Evolutionary conservation across 2,113 vertebrate genomes (phyloP).

Genomic region (Prunella fulvescens): DNA sequence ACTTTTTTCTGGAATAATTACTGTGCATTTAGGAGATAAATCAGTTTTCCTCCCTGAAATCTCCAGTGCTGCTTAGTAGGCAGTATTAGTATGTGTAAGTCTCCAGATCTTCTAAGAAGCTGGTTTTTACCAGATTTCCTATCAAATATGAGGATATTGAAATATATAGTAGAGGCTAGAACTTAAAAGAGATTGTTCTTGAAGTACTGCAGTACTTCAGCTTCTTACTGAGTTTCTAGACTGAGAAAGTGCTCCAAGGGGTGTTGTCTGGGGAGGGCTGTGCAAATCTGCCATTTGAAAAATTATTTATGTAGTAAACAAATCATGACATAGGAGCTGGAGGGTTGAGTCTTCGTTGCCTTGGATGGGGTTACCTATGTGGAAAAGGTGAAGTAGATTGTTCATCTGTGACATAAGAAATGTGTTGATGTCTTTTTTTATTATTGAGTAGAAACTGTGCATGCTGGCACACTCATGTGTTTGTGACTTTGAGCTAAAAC

Average conservation of each 20-base stretch:
- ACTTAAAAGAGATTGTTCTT: not conserved
- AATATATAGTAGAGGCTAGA: not conserved
- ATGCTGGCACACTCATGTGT: not conserved
- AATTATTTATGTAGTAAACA: not conserved
- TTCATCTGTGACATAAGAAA: not conserved
- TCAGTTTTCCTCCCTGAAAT: not conserved
- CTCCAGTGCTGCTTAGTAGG: not conserved
- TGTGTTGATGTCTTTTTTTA: not conserved
- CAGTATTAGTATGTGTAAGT: not conserved
- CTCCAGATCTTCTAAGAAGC: not conserved
- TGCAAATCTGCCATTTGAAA: not conserved
- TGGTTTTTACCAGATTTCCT: not conserved
- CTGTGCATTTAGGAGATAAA: not conserved
- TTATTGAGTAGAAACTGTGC: rapidly evolving
- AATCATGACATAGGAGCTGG: not conserved
- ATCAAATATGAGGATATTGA: not conserved
- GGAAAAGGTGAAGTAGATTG: not conserved
- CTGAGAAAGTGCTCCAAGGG: not conserved
- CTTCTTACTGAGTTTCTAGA: not conserved
- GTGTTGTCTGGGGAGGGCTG: not conserved
- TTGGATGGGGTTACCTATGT: not conserved
- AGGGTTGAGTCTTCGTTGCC: not conserved
- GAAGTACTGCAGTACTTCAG: not conserved
- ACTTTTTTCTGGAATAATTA: not conserved
- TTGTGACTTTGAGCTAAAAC: not conserved